phyloP scores from a whole-genome alignment of 1,140 invertebrate species.

The Drosophila lowei region DNA sequence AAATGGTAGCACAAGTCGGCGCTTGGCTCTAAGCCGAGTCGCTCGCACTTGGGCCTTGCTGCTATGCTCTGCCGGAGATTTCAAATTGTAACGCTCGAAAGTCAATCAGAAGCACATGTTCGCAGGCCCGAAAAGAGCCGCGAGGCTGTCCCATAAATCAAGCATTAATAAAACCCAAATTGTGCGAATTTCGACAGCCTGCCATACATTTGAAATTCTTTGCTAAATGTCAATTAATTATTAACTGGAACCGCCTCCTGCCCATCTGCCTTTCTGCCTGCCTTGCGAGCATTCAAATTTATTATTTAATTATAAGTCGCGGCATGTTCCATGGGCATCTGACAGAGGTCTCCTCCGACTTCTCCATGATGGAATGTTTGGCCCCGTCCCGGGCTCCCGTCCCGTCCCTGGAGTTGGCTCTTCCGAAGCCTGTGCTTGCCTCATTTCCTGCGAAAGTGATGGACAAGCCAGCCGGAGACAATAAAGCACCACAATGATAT shows the following conservation, averaged over 20 bases:
- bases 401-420: slow-evolving; percentile 2
- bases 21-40: slow-evolving; percentile 27
- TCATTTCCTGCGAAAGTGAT: slow-evolving; percentile 75
- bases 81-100: slow-evolving; percentile 63
- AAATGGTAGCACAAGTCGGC: slow-evolving; percentile 51
- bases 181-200: slow-evolving; percentile 58
- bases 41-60: neutral
- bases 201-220: slow-evolving; percentile 65
- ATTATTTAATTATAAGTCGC: slow-evolving; percentile 74
- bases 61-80: slow-evolving; percentile 14
- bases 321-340: slow-evolving; percentile 42
- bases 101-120: slow-evolving; percentile 53
- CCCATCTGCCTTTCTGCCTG: slow-evolving; percentile 27
- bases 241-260: slow-evolving; percentile 48
- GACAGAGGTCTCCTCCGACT: slow-evolving; percentile 14
- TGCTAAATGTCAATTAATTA: slow-evolving; percentile 78
- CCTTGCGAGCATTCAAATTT: slow-evolving; percentile 26
- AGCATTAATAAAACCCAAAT: slow-evolving; percentile 69
- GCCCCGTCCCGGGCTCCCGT: slow-evolving; percentile 13
- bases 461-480: slow-evolving; percentile 37
- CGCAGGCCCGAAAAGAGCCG: slow-evolving; percentile 29
- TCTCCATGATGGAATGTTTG: slow-evolving; percentile 39
- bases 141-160: slow-evolving; percentile 59
- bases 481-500: slow-evolving; percentile 60
- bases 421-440: slow-evolving; percentile 25